Evolutionary conservation across 2,113 vertebrate species (phyloP).

Genomic region (Spea multiplicata): DNA sequence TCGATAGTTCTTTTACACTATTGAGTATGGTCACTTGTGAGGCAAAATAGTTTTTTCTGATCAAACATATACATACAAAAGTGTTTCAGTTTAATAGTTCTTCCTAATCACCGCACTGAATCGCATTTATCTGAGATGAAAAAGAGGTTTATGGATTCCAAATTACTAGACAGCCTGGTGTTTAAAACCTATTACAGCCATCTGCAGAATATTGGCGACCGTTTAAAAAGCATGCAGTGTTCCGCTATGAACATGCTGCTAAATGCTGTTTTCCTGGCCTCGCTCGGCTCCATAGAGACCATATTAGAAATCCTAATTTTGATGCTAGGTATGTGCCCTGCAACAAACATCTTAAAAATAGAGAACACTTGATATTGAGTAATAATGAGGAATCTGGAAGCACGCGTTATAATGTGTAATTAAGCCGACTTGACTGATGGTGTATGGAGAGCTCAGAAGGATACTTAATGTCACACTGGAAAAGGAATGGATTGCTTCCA

Average conservation of each 20-base stretch:
- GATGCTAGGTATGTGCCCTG: neutral
- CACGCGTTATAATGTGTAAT: constrained; percentile 11
- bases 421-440: constrained; percentile 10
- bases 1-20: no score
- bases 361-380: neutral
- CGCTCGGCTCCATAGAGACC: constrained; percentile 1
- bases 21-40: no score
- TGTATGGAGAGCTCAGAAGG: neutral
- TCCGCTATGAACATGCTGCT: constrained; percentile 16
- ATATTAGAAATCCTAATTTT: constrained; percentile 13
- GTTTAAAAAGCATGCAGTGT: constrained; percentile 12
- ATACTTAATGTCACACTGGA: neutral
- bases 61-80: no score
- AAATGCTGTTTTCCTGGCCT: constrained; percentile 5
- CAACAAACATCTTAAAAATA: constrained; percentile 15
- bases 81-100: no score
- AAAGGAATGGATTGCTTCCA: neutral
- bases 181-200: constrained; percentile 21
- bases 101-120: neutral
- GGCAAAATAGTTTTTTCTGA: no score
- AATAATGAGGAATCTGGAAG: constrained; percentile 10
- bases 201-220: constrained; percentile 25
- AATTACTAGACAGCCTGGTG: neutral
- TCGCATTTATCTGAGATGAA: neutral
- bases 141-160: neutral